These are phyloP conservation scores for Acanthisitta chloris DNA, from an alignment of 2,113 vertebrate genomes.

Conservation along the genomic window DNA sequence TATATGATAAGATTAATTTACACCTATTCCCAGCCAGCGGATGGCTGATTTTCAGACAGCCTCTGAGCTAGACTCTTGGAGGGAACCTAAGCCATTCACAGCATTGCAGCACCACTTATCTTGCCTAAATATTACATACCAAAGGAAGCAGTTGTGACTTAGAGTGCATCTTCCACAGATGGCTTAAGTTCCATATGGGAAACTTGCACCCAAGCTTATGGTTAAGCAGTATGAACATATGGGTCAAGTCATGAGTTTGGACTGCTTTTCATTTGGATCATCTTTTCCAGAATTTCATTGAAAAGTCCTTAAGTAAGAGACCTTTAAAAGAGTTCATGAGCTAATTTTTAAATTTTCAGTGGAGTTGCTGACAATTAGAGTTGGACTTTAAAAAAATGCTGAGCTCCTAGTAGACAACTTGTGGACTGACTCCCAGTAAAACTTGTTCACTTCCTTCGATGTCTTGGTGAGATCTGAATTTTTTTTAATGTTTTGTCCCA, in stretches of 20 bases:
- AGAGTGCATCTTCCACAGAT: neutral
- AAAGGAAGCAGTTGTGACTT: neutral
- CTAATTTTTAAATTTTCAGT: neutral
- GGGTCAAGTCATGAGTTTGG: neutral
- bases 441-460: neutral
- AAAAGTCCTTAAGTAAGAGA: neutral
- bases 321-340: neutral
- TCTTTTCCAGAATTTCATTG: neutral
- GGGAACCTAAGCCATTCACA: neutral
- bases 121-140: neutral
- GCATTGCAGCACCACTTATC: neutral
- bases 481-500: neutral
- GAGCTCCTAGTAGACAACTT: neutral
- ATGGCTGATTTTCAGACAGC: neutral
- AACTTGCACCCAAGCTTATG: neutral
- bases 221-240: neutral
- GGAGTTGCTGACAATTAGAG: neutral
- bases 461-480: neutral
- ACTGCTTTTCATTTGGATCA: neutral
- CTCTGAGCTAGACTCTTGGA: neutral
- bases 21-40: neutral
- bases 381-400: neutral
- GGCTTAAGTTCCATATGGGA: neutral
- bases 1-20: neutral
- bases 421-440: neutral